These are phyloP conservation scores for Garra rufa DNA, from an alignment of 2,113 vertebrate genomes.

Conservation along the genomic window DNA sequence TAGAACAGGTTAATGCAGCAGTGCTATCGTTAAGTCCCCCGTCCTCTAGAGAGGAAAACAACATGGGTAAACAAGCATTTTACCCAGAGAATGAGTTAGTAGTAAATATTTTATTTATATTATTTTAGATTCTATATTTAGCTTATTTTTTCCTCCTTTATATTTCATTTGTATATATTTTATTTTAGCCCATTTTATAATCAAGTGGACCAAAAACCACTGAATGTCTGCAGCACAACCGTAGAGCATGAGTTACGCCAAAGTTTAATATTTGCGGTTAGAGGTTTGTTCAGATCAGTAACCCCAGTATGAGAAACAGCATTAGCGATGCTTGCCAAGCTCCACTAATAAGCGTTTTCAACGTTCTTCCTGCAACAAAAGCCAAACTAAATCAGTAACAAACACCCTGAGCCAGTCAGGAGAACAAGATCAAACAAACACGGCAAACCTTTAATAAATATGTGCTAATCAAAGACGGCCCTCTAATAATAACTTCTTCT, in stretches of 20 bases:
- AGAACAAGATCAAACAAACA: slow-evolving; percentile 35
- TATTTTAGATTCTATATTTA: not conserved
- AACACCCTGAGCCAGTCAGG: slow-evolving; percentile 1
- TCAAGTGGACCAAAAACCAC: not conserved
- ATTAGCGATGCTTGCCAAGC: not conserved
- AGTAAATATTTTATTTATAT: no score
- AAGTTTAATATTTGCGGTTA: slow-evolving; percentile 10
- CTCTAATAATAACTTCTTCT: slow-evolving; percentile 28
- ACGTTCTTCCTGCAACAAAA: not conserved
- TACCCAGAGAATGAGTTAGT: not conserved
- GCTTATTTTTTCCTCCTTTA: not conserved
- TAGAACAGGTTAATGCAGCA: slow-evolving; percentile 15
- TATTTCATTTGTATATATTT: not conserved
- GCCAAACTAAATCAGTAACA: not conserved
- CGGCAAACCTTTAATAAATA: slow-evolving; percentile 19
- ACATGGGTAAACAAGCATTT: not conserved
- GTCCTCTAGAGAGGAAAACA: not conserved
- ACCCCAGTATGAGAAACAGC: not conserved
- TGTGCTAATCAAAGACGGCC: slow-evolving; percentile 24
- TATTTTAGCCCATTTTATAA: not conserved
- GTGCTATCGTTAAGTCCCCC: not conserved
- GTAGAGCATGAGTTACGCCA: not conserved
- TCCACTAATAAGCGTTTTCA: slow-evolving; percentile 6
- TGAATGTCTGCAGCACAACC: not conserved
- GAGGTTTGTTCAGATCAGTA: not conserved